Conservation (phyloP, 2,888 invertebrate species). For the Selenia dentaria region DNA sequence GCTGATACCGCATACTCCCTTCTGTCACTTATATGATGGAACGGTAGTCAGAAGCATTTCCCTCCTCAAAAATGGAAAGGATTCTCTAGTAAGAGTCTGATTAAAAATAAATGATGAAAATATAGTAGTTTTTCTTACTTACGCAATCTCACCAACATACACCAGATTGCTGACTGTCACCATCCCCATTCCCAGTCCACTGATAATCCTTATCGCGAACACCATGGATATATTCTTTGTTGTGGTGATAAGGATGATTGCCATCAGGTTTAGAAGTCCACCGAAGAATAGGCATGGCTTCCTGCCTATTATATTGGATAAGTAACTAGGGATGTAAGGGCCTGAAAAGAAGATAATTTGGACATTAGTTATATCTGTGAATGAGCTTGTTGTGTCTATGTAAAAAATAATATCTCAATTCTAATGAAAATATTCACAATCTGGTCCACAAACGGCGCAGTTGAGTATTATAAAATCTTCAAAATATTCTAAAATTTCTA, state of each 20-base stretch:
- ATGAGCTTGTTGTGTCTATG: too few species aligned
- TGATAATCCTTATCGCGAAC: constrained; percentile 36
- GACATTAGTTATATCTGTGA: too few species aligned
- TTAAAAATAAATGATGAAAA: background rate
- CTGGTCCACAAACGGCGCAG: too few species aligned
- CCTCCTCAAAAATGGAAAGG: too few species aligned
- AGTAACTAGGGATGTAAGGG: constrained; percentile 42
- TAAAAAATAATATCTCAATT: too few species aligned
- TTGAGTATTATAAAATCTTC: too few species aligned
- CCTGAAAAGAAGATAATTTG: constrained; percentile 39
- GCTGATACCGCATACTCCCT: too few species aligned
- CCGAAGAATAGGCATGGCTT: constrained; percentile 46
- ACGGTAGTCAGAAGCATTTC: too few species aligned
- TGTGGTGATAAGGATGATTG: constrained; percentile 39
- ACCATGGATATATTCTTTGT: constrained; percentile 41
- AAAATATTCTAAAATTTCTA: too few species aligned
- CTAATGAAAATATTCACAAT: too few species aligned
- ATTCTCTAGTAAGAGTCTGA: too few species aligned
- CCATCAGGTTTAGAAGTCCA: constrained; percentile 31
- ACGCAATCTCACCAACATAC: constrained; percentile 55
- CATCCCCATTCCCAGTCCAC: constrained; percentile 41
- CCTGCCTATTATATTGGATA: constrained; percentile 46
- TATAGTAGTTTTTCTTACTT: constrained; percentile 27
- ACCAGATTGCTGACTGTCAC: constrained; percentile 43
- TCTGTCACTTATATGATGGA: too few species aligned